Base-by-base conservation (phyloP, 2,113 vertebrate genomes). In the Anhinga rufa region DNA sequence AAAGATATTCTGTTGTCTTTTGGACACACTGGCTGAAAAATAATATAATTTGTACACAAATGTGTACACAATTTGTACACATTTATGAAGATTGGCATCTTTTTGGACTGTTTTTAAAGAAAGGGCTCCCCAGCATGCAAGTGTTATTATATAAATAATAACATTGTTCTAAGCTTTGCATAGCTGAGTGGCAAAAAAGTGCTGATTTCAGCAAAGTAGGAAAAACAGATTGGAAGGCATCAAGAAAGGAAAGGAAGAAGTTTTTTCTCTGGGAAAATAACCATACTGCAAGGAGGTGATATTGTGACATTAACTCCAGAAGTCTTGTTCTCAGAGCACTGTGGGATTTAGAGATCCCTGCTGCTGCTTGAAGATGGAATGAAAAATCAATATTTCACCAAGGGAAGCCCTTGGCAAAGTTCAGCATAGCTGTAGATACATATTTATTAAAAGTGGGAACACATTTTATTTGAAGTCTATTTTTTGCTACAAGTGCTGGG, bases 401-500 rank as follows among this genome's bases (percentile, higher is more conserved):
- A 75, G 60, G 76, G 51, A 93, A 95, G 42, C 48, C 64, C 26
- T 64, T 58, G 65, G 51, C 72, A 84, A 92, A 95, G 77, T 90
- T 95, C 91, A 90, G 22, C 51, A 8, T 62, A 70, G 46, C 86
- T 95, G 80, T 88, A 75, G 76, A 38, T 75, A 86, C 22, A 14
- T 94, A 70, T 86, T 88, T 92, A 38, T 78, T 92, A 86, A 78
- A 94, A 57, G 14, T 88, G 51, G 29, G 55, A 96, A 66, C n/a
- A 71, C 26, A 34, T 84, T 92, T 88, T 65, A 65, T 88, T 78
- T 92, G 46, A 55, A 81, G 60, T 86, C 48, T 94, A 10, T 46
- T 62, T 92, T 88, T 84, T 64, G 28, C 80, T 86, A 2, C 42
- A n/a, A 58, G 16, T 15, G 4, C 46, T 86, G 62, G 7, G 34